A percentile compares a stretch with the other conserved stretches of the same genome.
Evolutionary conservation across 2,888 invertebrate genomes (phyloP).

Genomic region (Drosophila kokeensis): DNA sequence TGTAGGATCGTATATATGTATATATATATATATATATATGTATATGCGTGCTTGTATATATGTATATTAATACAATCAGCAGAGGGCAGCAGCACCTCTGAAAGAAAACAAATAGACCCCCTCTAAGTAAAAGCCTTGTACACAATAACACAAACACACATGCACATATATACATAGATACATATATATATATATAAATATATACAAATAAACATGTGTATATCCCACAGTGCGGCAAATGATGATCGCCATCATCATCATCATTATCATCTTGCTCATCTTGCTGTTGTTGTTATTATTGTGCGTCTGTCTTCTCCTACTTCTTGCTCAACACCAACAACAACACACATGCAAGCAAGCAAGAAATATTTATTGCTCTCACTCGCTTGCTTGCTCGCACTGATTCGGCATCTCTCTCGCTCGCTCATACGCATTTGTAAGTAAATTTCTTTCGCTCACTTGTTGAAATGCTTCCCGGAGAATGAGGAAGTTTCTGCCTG

Average conservation of each 20-base stretch:
- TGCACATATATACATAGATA: conserved; percentile 14
- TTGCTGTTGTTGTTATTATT: conserved; percentile 7
- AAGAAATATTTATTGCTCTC: conserved; percentile 58
- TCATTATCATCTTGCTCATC: conserved; percentile 49
- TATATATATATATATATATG: background rate
- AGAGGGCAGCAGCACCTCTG: conserved; percentile 65
- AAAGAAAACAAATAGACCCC: conserved; percentile 81
- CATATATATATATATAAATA: too few relatives aligned
- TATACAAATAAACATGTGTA: conserved; percentile 41
- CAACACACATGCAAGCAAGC: conserved; percentile 22
- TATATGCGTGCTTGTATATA: background rate
- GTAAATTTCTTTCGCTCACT: conserved; percentile 71
- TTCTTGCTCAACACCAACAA: conserved; percentile 53
- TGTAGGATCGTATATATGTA: conserved; percentile 64
- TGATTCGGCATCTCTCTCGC: conserved; percentile 41
- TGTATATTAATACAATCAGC: conserved; percentile 51
- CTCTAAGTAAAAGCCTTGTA: conserved; percentile 80
- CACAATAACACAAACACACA: conserved; percentile 59
- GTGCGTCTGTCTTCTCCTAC: conserved; percentile 48
- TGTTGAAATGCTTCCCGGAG: conserved; percentile 78
- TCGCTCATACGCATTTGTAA: conserved; percentile 20
- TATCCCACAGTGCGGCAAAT: conserved; percentile 45
- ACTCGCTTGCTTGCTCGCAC: conserved; percentile 29
- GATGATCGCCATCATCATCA: conserved; percentile 45
- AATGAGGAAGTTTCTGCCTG: conserved; percentile 75